Conservation (phyloP, 2,113 vertebrate genomes). For the Boulengeromyrus knoepffleri region DNA sequence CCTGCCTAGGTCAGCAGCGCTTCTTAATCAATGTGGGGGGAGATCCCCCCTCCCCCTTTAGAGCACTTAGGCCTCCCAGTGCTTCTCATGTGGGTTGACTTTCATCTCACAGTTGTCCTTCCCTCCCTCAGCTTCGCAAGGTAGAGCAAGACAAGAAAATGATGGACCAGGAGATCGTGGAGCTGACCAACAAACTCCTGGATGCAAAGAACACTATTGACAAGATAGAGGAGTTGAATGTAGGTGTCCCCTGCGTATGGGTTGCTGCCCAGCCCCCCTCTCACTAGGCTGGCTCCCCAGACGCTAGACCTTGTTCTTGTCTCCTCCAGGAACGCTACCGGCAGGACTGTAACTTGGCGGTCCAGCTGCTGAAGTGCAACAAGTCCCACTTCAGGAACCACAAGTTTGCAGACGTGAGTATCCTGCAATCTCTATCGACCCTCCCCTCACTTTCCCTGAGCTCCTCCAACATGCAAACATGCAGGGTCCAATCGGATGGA, state of each 20-base stretch:
- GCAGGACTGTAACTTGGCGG: slow-evolving; percentile 93
- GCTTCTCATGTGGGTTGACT: background rate
- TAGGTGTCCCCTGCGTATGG: slow-evolving; percentile 43
- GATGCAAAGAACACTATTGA: slow-evolving; percentile 93
- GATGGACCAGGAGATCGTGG: slow-evolving; percentile 94
- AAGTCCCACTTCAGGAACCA: slow-evolving; percentile 98
- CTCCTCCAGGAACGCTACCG: slow-evolving; percentile 82
- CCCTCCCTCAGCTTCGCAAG: slow-evolving; percentile 77
- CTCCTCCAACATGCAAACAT: background rate
- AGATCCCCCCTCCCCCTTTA: background rate
- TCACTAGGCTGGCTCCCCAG: background rate
- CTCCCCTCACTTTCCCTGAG: background rate
- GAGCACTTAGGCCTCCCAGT: background rate
- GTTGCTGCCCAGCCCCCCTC: background rate
- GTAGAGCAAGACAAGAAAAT: slow-evolving; percentile 94
- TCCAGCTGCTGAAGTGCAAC: slow-evolving; percentile 96
- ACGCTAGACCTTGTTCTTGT: background rate
- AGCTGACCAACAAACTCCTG: slow-evolving; percentile 92
- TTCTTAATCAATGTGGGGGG: slow-evolving; percentile 11
- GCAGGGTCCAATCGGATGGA: background rate
- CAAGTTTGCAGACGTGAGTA: slow-evolving; percentile 95
- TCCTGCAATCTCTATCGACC: background rate
- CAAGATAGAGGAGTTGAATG: slow-evolving; percentile 91
- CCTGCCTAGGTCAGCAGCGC: slow-evolving; percentile 6
- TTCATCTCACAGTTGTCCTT: slow-evolving; percentile 1